These are phyloP conservation scores for Lepidurus couesii DNA, from an alignment of 1,140 invertebrate genomes.

Conservation along the genomic window DNA sequence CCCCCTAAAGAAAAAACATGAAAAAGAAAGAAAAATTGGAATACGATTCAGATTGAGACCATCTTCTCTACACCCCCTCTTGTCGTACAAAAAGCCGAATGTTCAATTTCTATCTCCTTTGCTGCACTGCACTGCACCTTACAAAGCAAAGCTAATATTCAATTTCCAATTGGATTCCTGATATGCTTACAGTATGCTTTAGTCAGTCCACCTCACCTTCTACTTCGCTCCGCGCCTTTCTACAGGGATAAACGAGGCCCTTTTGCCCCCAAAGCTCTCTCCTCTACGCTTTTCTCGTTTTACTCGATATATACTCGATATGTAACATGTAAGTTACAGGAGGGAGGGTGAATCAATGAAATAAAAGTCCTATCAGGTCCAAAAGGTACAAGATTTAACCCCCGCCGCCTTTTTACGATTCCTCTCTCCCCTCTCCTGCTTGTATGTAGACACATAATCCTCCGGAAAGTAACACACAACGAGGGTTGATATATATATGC, in stretches of 20 bases:
- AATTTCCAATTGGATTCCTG: conserved; percentile 22
- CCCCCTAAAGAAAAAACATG: neutral
- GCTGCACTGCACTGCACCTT: neutral
- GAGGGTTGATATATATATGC: neutral
- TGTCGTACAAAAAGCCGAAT: neutral
- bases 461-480: neutral
- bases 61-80: neutral
- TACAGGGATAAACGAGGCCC: neutral
- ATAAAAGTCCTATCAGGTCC: conserved; percentile 1
- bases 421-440: neutral
- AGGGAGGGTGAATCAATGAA: conserved; percentile 8
- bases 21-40: neutral
- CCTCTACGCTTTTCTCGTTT: neutral
- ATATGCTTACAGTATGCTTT: conserved; percentile 19
- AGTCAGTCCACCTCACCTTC: conserved; percentile 9
- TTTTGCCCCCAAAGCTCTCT: neutral
- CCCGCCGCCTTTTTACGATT: neutral
- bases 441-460: neutral
- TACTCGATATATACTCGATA: too few relatives aligned
- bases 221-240: neutral
- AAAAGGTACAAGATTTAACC: conserved; percentile 15
- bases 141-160: conserved; percentile 22
- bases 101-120: neutral
- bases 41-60: conserved; percentile 1
- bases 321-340: neutral